These are phyloP conservation scores for Hydrolagus affinis DNA, from an alignment of 2,113 vertebrate species.

Conservation along the genomic window DNA sequence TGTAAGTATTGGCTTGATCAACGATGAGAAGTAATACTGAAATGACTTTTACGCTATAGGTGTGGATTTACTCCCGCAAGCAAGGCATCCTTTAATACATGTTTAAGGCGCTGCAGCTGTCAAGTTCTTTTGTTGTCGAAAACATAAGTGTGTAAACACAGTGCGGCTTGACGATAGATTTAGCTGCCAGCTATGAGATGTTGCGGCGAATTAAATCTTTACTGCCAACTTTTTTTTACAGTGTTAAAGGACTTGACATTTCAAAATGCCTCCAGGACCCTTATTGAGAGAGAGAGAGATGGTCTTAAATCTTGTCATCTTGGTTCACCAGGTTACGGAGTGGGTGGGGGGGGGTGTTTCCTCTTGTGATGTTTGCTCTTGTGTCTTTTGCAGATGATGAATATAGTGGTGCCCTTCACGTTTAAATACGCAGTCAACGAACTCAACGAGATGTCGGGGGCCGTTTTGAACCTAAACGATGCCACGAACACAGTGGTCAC, in stretches of 20 bases:
- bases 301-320: slow-evolving; percentile 22
- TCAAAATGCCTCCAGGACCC: slow-evolving; percentile 21
- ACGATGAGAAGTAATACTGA: not conserved
- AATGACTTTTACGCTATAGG: not conserved
- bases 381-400: slow-evolving; percentile 75
- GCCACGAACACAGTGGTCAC: slow-evolving; percentile 85
- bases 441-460: slow-evolving; percentile 93
- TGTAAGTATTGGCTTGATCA: not conserved
- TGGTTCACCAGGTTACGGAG: slow-evolving; percentile 4
- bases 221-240: slow-evolving; percentile 31
- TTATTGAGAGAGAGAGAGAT: slow-evolving; percentile 24
- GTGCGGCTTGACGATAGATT: slow-evolving; percentile 9
- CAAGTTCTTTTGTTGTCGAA: slow-evolving; percentile 14
- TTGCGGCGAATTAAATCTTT: slow-evolving; percentile 26
- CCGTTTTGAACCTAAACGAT: slow-evolving; percentile 80
- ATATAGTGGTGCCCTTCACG: slow-evolving; percentile 95
- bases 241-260: slow-evolving; percentile 23
- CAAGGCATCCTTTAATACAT: slow-evolving; percentile 7
- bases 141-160: slow-evolving; percentile 18
- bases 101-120: not conserved
- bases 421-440: slow-evolving; percentile 96
- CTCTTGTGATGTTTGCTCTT: slow-evolving; percentile 33
- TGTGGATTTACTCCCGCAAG: not conserved
- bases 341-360: too few relatives aligned
- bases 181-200: slow-evolving; percentile 27